Conservation (phyloP, 2,888 invertebrate species). For the Onchidella celtica region DNA sequence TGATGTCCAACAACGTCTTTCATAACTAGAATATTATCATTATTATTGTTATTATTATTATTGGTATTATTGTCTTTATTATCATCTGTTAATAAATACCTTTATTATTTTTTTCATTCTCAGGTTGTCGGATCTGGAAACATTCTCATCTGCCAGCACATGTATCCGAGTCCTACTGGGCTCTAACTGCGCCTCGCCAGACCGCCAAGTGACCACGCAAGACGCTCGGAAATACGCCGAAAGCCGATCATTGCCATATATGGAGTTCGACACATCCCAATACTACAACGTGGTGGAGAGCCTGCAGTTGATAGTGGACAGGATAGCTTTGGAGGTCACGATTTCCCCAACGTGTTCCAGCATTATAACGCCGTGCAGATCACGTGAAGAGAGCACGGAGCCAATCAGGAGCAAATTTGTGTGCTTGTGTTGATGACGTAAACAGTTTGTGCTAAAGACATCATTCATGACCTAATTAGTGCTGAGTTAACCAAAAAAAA, state of each 20-base stretch:
- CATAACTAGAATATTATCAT: not conserved
- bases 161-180: constrained; percentile 33
- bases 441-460: too few species aligned
- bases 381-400: not conserved
- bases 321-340: constrained; percentile 27
- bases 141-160: not conserved
- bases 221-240: constrained; percentile 39
- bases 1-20: too few species aligned
- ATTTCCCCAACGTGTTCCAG: not conserved
- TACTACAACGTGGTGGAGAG: constrained; percentile 44
- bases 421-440: constrained; percentile 5
- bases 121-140: constrained; percentile 46
- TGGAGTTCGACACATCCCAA: constrained; percentile 35
- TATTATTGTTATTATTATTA: not conserved
- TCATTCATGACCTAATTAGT: not conserved
- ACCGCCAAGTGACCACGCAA: constrained; percentile 15
- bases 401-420: not conserved
- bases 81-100: not conserved
- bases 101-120: not conserved
- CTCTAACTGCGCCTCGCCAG: constrained; percentile 27
- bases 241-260: constrained; percentile 29
- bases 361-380: constrained; percentile 20
- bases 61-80: not conserved
- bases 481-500: too few species aligned
- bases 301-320: constrained; percentile 37